Evolutionary conservation across 2,113 vertebrate species (phyloP).

Genomic region (Sciurus niger): DNA sequence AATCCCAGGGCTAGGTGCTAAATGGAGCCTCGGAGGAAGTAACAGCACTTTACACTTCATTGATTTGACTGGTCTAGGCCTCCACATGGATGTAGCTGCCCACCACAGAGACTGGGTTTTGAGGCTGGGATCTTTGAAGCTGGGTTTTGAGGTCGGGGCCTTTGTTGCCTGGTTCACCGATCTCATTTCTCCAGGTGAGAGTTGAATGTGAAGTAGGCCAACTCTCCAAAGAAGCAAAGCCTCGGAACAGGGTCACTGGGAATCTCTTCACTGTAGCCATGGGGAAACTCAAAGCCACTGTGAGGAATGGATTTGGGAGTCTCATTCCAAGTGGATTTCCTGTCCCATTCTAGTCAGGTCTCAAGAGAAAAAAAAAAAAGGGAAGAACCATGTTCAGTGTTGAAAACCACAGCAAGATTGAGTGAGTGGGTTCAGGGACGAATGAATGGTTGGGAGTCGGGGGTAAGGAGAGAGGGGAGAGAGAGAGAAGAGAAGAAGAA

Average conservation of each 20-base stretch:
- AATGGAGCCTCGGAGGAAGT: constrained; percentile 84
- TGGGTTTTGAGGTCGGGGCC: neutral
- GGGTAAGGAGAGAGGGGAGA: no score
- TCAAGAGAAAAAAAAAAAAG: neutral
- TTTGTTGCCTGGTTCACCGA: constrained; percentile 25
- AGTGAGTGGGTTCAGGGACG: neutral
- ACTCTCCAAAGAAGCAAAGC: neutral
- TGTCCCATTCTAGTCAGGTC: neutral
- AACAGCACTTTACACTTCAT: constrained; percentile 87
- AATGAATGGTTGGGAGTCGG: neutral
- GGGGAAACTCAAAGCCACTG: neutral
- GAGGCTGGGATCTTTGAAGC: neutral
- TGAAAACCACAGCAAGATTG: neutral
- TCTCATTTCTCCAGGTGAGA: neutral
- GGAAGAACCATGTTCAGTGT: accelerated
- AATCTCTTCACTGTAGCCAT: neutral
- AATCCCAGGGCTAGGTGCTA: constrained; percentile 89
- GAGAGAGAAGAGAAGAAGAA: no score
- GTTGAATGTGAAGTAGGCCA: accelerated
- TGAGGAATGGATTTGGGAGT: neutral
- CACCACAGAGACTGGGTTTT: neutral
- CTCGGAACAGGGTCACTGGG: neutral
- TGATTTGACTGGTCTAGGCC: constrained; percentile 79
- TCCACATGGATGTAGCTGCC: constrained; percentile 85
- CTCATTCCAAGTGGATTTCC: neutral